Percentiles rank a stretch among this genome's conserved stretches.
phyloP scores from a whole-genome alignment of 2,113 vertebrate genomes.

The Sebastes fasciatus region DNA sequence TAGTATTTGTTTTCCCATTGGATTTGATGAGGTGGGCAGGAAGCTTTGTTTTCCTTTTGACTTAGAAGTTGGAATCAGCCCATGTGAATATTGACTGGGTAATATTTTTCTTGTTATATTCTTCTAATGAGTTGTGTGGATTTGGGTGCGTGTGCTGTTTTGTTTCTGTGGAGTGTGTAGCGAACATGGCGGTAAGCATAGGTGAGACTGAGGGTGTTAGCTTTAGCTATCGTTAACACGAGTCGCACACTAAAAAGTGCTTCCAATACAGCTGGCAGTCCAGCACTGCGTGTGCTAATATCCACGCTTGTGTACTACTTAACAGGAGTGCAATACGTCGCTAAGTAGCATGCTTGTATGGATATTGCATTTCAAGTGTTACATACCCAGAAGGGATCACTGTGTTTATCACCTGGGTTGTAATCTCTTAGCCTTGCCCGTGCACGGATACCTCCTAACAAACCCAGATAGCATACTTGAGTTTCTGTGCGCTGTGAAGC shows the following conservation, averaged over 20 bases:
- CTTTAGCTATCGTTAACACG: slow-evolving; percentile 29
- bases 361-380: slow-evolving; percentile 32
- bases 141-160: slow-evolving; percentile 15
- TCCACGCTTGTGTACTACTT: slow-evolving; percentile 4
- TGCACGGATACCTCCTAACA: slow-evolving; percentile 65
- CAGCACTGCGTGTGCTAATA: slow-evolving; percentile 14
- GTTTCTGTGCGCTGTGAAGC: slow-evolving; percentile 29
- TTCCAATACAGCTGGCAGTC: slow-evolving; percentile 62
- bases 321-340: background rate
- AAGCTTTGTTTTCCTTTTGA: slow-evolving; percentile 25
- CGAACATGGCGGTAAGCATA: background rate
- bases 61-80: slow-evolving; percentile 62
- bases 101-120: slow-evolving; percentile 58
- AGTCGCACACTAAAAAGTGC: slow-evolving; percentile 58
- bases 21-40: slow-evolving; percentile 25
- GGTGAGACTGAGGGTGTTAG: slow-evolving; percentile 26
- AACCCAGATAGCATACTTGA: slow-evolving; percentile 65
- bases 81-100: slow-evolving; percentile 54
- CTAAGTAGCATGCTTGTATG: slow-evolving; percentile 30
- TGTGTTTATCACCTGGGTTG: slow-evolving; percentile 65
- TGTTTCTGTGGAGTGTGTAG: slow-evolving; percentile 3
- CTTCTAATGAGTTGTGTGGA: slow-evolving; percentile 19
- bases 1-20: slow-evolving; percentile 29
- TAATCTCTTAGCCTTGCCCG: slow-evolving; percentile 47
- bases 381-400: slow-evolving; percentile 60